Conservation (phyloP, 2,797 vertebrate genomes). For the Paedocypris micromegethes region DNA sequence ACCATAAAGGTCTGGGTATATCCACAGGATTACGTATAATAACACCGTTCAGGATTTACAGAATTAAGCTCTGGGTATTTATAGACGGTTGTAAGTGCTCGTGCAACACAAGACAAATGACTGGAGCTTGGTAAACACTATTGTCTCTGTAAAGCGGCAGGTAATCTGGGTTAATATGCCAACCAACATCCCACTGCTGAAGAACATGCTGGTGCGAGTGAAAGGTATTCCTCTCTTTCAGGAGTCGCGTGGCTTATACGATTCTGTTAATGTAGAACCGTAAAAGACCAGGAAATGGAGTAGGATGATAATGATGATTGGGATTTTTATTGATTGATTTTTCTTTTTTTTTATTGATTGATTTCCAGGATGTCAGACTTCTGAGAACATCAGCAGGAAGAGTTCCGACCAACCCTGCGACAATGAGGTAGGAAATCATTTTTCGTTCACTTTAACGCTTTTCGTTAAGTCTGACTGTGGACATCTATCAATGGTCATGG, state of each 20-base stretch:
- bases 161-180: slow-evolving; percentile 35
- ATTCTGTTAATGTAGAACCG: not conserved
- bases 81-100: slow-evolving; percentile 25
- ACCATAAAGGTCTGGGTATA: slow-evolving; percentile 39
- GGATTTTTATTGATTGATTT: not conserved
- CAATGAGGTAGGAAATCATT: slow-evolving; percentile 45
- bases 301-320: not conserved
- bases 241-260: not conserved
- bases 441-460: slow-evolving; percentile 7
- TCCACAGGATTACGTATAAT: slow-evolving; percentile 59
- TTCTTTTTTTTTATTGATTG: slow-evolving; percentile 11
- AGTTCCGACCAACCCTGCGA: slow-evolving; percentile 33
- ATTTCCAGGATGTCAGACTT: slow-evolving; percentile 40
- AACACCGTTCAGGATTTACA: slow-evolving; percentile 52
- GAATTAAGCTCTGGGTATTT: slow-evolving; percentile 52
- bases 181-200: slow-evolving; percentile 7
- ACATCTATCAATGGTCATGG: not conserved
- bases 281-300: no score
- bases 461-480: not conserved
- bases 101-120: slow-evolving; percentile 31
- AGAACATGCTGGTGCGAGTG: slow-evolving; percentile 9
- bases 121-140: slow-evolving; percentile 21
- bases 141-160: slow-evolving; percentile 1
- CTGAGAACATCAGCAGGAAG: slow-evolving; percentile 38
- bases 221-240: slow-evolving; percentile 17